Base-by-base conservation (phyloP, 1,140 invertebrate genomes). In the Belonocnema kinseyi region DNA sequence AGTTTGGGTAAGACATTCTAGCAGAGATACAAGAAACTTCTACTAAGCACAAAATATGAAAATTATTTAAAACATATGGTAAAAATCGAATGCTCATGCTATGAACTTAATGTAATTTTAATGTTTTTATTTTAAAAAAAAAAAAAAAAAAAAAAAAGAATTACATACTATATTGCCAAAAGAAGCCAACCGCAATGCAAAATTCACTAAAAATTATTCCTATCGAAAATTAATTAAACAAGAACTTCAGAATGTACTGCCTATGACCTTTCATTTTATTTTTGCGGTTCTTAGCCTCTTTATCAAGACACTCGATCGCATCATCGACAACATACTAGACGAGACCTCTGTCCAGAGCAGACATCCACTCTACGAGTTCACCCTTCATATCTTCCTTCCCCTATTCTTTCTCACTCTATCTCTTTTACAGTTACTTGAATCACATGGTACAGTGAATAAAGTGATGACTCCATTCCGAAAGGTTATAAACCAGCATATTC, bases 241-340 rank as follows among this genome's bases (percentile, higher is more conserved):
- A 12, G 61, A 33, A 17, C 6, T 10, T n/a, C 5, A 33, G 13
- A 33, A 16, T 66, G 14, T n/a, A n/a, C 61, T 66, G 61, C 40
- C 40, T 66, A 66, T 66, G 61, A 66, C 61, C 61, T 66, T 66
- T 26, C 61, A 46, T 66, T 66, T 40, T 33, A 66, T 66, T 77
- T 75, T 74, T 83, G 76, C 76, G 79, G 80, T 81, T 81, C 77
- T 78, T 73, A 50, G 40, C 80, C 74, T 78, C 78, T 80, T 46
- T 84, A 85, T 84, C 83, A 72, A 19, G 40, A 80, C 74, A 74
- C 77, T 85, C 80, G 74, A 85, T 86, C 79, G 74, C 51, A 83
- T 80, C 74, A 73, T 70, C 14, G 61, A 46, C 61, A n/a, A 33
- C 40, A 66, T 66, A 66, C 61, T 40, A 66, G 33, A 66, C 26